Conservation (phyloP, 2,888 invertebrate genomes). For the Cataglyphis rosenhaueri region DNA sequence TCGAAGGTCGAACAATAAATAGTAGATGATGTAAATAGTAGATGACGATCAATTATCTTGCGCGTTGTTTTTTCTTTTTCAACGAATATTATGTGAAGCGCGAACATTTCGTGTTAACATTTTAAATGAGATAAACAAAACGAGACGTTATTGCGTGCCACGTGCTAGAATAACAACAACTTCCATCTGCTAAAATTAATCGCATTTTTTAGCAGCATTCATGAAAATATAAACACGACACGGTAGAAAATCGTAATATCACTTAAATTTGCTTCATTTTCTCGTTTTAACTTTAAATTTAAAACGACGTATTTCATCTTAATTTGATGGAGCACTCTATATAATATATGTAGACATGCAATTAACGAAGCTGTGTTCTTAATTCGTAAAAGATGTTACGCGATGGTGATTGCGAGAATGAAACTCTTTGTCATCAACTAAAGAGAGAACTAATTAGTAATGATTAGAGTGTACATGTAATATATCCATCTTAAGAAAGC, state of each 20-base stretch:
- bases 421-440: constrained; percentile 31
- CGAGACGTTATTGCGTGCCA: neutral
- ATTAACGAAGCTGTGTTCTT: constrained; percentile 23
- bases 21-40: constrained; percentile 53
- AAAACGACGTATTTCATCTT: neutral
- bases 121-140: constrained; percentile 1
- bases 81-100: neutral
- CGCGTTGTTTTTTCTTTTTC: neutral
- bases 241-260: neutral
- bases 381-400: constrained; percentile 32
- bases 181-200: neutral
- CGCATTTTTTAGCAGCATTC: neutral
- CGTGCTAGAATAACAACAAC: neutral
- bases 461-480: constrained; percentile 49
- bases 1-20: constrained; percentile 61
- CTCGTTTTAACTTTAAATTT: neutral
- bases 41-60: neutral
- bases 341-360: neutral
- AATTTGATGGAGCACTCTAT: neutral
- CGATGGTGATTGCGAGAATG: constrained; percentile 16
- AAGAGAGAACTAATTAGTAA: constrained; percentile 50
- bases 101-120: neutral
- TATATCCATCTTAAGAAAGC: constrained; percentile 34
- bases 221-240: neutral
- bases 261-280: neutral